Base-by-base conservation (phyloP, 2,888 invertebrate species). In the Pandemis heparana region DNA sequence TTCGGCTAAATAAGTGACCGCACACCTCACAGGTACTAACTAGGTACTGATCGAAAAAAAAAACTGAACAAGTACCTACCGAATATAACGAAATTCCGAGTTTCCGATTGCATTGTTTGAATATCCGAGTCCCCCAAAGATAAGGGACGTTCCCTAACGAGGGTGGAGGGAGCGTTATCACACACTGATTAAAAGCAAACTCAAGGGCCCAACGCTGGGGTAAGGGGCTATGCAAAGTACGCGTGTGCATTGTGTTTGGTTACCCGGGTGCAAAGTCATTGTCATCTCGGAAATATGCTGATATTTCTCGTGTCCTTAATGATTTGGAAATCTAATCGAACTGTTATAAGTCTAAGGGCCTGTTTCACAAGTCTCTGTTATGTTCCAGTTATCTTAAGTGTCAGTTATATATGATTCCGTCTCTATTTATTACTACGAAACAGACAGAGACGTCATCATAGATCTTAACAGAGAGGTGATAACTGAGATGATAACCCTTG, bases 141-240 rank as follows among this genome's bases (percentile, higher is more conserved):
- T 87, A 87, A 84, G 83, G 84, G 83, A 79, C 71, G 75, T 72
- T 73, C 74, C 75, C 76, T 75, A 76, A 71, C 74, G 77, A 83
- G 82, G 83, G 83, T 78, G 75, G 79, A 79, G 68, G 87, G 88
- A 85, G 80, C 83, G 83, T 90, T 90, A 92, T 91, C 92, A 83
- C 83, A 87, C 89, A 87, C 92, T 92, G 94, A 94, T 94, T 94
- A 93, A 90, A 92, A 91, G 90, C 88, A 92, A 92, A 92, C 90
- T 87, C 83, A 85, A 83, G 86, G 88, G 83, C 83, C 85, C 82
- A 83, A 82, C 83, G 82, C 79, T 81, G 82, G 81, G 81, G 81
- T 77, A 77, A 81, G 83, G 83, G 81, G 56, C 56, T 56, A 62
- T 67, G 62, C 46, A 68, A 60, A 64, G 59, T 70, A 32, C 18